Base-by-base conservation (phyloP, 1,140 invertebrate species). In the Tetraneura akinire region DNA sequence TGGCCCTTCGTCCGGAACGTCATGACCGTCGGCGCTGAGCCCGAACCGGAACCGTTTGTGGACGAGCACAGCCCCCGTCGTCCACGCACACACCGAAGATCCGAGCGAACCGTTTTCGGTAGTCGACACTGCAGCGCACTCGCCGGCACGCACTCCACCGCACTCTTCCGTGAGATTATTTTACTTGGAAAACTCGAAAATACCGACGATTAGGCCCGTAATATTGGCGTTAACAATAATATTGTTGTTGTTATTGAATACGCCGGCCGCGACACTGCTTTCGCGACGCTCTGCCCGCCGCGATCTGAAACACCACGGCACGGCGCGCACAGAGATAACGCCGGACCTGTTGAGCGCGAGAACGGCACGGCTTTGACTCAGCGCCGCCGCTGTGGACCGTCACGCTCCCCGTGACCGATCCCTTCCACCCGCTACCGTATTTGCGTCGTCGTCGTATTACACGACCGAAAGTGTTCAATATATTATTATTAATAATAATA, bases 371-470 rank as follows among this genome's bases (percentile, higher is more conserved):
- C 71, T 76, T 76, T 76, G 71, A 76, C 51, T 53, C 32, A 4
- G 32, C 32, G 29, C n/a, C 47, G 49, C 47, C 21, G 51, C 26
- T 18, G 49, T 55, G 51, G 57, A 76, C 71, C 71, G 71, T 57
- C 71, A 76, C 71, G 71, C 71, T 76, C 71, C 71, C 53, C 49
- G 71, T 76, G 71, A 76, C 71, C 51, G 71, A 76, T 76, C 71
- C 71, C 71, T 76, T 76, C 71, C 53, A 76, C 42, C n/a, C 51
- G 18, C 21, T 42, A 42, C 21, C 14, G 8, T 37, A 37, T 49
- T 3, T 29, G 47, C 47, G 23, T n/a, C 26, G 45, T 8, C 66
- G 64, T 16, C 37, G 64, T 55, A 47, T 14, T 10, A 11, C 10
- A 14, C 10, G 10, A 10, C 21, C 13, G 21, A 68, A 68, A 23